Base-by-base conservation (phyloP, 2,888 invertebrate genomes). In the Sympetrum striolatum region DNA sequence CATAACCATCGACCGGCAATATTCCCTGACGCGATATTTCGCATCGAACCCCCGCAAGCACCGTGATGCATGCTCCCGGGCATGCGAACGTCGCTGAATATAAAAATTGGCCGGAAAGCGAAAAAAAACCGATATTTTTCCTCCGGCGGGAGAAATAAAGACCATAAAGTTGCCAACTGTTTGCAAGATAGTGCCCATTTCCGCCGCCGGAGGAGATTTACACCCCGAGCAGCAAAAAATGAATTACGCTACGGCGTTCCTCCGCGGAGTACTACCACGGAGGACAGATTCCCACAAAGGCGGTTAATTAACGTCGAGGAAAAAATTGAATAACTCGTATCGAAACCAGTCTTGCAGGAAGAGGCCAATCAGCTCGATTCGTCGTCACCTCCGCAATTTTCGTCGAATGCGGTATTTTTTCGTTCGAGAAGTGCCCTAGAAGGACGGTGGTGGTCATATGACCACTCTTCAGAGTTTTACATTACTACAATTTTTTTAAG, bases 301-400 rank as follows among this genome's bases (percentile, higher is more conserved):
- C 73, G 73, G 73, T 73, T 73, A 73, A 73, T 73, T 25, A 73
- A 73, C 31, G 25, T 22, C 25, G 1, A 5, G 31, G 8, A 58
- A 86, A 86, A 73, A 58, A 58, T 53, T 82, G 58, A 73, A n/a
- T 14, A 25, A 73, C 73, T 2, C 53, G 31, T 14, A 31, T 35
- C 31, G 18, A 86, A 58, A 60, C 86, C 60, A 44, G 44, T 35
- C 48, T 86, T 35, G 60, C 86, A 86, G 86, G 86, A 86, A 86
- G 60, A 86, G 18, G 60, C 86, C 86, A 86, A 86, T 86, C 37
- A 86, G 60, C 60, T 15, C 31, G 18, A 60, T 37, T 35, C 86
- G 82, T 58, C 18, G 86, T 22, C 86, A 60, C 86, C 60, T 14
- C 60, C 58, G 60, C 37, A 86, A 86, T 86, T 86, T 86, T 35